phyloP scores from a whole-genome alignment of 1,140 invertebrate species.

The Dufourea novaeangliae region DNA sequence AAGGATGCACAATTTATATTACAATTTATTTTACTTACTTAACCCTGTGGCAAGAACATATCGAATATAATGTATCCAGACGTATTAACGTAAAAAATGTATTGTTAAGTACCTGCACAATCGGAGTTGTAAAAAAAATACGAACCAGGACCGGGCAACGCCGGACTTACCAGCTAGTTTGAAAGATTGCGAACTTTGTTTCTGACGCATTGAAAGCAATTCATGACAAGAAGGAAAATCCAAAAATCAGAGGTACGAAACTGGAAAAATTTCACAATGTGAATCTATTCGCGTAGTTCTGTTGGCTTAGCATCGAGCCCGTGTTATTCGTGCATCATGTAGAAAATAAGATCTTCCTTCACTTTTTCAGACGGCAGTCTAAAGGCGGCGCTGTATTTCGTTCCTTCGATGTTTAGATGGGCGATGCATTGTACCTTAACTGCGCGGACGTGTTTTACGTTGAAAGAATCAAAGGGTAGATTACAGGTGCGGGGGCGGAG shows the following conservation, averaged over 20 bases:
- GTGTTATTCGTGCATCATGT: not conserved
- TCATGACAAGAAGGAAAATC: too few relatives aligned
- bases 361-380: conserved; percentile 24
- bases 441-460: conserved; percentile 60
- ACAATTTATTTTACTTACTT: too few relatives aligned
- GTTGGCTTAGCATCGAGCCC: not conserved
- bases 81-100: too few relatives aligned
- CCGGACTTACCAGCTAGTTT: too few relatives aligned
- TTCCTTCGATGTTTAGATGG: conserved; percentile 41
- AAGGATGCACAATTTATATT: too few relatives aligned
- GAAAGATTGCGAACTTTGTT: too few relatives aligned
- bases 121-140: too few relatives aligned
- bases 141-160: too few relatives aligned
- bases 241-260: not conserved
- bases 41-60: too few relatives aligned
- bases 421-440: conserved; percentile 51
- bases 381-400: conserved; percentile 33
- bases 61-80: too few relatives aligned
- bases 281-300: not conserved
- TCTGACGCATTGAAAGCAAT: too few relatives aligned
- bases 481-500: conserved; percentile 25
- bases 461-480: conserved; percentile 61
- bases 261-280: not conserved
- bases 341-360: conserved; percentile 26
- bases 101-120: too few relatives aligned